phyloP scores from a whole-genome alignment of 2,797 vertebrate species.

The Hemibagrus guttatus region DNA sequence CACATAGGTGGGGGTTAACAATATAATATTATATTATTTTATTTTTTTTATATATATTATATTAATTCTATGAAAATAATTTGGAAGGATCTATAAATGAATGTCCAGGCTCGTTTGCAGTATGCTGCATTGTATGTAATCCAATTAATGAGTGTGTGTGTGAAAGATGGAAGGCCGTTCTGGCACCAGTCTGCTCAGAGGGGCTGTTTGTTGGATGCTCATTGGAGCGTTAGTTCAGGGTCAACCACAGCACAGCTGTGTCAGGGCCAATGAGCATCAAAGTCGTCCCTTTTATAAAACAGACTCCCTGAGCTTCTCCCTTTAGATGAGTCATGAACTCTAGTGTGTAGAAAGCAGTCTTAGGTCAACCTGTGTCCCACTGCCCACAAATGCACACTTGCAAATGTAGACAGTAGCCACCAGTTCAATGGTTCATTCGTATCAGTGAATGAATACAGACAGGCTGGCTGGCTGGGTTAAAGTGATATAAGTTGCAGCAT shows the following conservation, averaged over 20 bases:
- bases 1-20: neutral
- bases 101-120: conserved; percentile 4
- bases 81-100: conserved; percentile 27
- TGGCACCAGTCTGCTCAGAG: conserved; percentile 60
- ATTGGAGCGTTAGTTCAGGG: conserved; percentile 69
- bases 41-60: no score
- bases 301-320: conserved; percentile 56
- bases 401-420: conserved; percentile 33
- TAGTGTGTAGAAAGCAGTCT: conserved; percentile 39
- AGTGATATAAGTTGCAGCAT: conserved; percentile 41
- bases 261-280: conserved; percentile 74
- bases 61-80: no score
- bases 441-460: conserved; percentile 59
- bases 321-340: conserved; percentile 61
- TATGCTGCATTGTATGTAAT: conserved; percentile 47
- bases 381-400: neutral
- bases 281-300: conserved; percentile 59
- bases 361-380: conserved; percentile 45
- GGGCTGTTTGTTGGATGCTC: conserved; percentile 60
- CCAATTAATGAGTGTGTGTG: conserved; percentile 50
- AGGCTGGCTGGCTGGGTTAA: conserved; percentile 61
- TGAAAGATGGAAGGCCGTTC: conserved; percentile 50
- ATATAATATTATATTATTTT: no score
- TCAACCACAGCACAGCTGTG: conserved; percentile 74
- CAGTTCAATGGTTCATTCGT: conserved; percentile 51